phyloP scores from a whole-genome alignment of 1,140 invertebrate species.

The Saccostrea glomerata region DNA sequence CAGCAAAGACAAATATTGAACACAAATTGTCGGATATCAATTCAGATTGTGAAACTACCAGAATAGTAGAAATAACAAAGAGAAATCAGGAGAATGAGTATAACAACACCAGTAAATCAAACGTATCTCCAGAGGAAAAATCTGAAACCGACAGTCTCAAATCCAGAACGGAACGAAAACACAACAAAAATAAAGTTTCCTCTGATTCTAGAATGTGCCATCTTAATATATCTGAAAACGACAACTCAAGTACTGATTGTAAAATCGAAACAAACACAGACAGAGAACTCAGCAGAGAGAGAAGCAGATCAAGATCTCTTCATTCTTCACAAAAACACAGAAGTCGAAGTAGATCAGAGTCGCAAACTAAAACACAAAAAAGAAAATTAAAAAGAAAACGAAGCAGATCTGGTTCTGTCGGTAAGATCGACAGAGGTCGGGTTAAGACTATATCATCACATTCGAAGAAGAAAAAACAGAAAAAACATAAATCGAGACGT shows the following conservation, averaged over 20 bases:
- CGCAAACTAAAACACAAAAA: neutral
- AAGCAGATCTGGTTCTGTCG: neutral
- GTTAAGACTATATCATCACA: neutral
- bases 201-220: neutral
- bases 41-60: neutral
- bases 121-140: neutral
- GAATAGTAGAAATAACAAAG: neutral
- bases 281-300: neutral
- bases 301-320: conserved; percentile 13
- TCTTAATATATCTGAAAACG: neutral
- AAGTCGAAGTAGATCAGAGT: neutral
- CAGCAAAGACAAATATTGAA: neutral
- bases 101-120: neutral
- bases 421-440: neutral
- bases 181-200: neutral
- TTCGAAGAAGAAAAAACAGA: neutral
- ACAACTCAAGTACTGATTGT: neutral
- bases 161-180: neutral
- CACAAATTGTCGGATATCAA: neutral
- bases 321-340: neutral
- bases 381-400: neutral
- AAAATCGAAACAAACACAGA: neutral
- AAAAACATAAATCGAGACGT: neutral
- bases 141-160: neutral
- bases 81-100: neutral